Evolutionary conservation across 1,140 invertebrate genomes (phyloP), one percentile per base, ranked within the genome.

Genomic region (Bombus impatiens): DNA sequence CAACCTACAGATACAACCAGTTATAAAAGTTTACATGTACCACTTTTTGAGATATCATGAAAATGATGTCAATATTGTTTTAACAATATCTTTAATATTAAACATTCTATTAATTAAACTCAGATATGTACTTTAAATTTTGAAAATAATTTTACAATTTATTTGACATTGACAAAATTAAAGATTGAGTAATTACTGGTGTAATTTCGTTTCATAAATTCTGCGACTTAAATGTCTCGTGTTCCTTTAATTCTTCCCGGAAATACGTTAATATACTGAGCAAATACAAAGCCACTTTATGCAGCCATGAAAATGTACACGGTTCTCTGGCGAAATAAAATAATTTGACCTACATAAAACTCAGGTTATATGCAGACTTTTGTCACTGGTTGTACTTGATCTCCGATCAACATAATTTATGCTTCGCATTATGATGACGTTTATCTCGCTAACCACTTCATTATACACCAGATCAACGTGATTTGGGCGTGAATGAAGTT

Each of bases 361-460:
- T 62, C 59, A 4, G 12, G 12, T 53, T 62, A 62, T n/a, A 62
- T 5, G 59, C 28, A 28, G 12, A 62, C 28, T 62, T 62, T 62
- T 13, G 10, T 12, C 4, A n/a, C 28, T n/a, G 10, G 12, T 28
- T 62, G 28, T 62, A 35, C 35, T 40, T 59, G 9, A 35, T 53
- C 25, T 6, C 18, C 32, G 32, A 77, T 77, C 35, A 40, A 59
- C 47, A 35, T 78, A 59, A 78, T 78, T 78, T 62, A 78, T 59
- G 57, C 35, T 10, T 13, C 76, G 13, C 57, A n/a, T 78, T 78
- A 78, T 62, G 25, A 78, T n/a, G 75, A 62, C 75, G 57, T 78
- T 78, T 78, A 78, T 62, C 35, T 62, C 76, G 76, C 53, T 10
- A 44, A 12, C 22, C 53, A 40, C 76, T 78, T 40, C 76, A 78